Evolutionary conservation across 2,113 vertebrate species (phyloP).

Genomic region (Columba janthina): DNA sequence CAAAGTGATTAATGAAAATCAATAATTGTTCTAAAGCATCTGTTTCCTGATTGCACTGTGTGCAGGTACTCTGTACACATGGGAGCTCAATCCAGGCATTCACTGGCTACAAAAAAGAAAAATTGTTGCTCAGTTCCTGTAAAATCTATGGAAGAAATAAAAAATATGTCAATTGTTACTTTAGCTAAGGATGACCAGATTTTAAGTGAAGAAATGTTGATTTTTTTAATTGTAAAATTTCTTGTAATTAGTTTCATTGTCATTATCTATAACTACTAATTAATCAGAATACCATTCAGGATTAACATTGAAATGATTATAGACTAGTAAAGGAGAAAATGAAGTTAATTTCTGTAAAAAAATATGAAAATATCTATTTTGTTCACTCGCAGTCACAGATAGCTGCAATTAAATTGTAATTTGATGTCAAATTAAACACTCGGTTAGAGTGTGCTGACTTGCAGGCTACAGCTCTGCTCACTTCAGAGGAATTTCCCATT

Average conservation of each 20-base stretch:
- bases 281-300: slow-evolving; percentile 5
- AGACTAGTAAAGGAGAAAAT: slow-evolving; percentile 25
- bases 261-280: slow-evolving; percentile 5
- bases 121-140: not conserved
- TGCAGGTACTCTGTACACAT: not conserved
- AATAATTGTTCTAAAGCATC: not conserved
- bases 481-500: not conserved
- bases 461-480: not conserved
- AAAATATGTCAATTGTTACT: not conserved
- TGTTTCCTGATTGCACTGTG: not conserved
- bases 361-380: not conserved
- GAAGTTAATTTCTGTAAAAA: not conserved
- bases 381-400: not conserved
- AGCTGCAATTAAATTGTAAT: slow-evolving; percentile 44
- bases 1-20: not conserved
- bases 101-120: not conserved
- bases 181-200: not conserved
- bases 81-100: not conserved
- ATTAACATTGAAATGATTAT: not conserved
- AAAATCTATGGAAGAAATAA: not conserved
- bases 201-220: not conserved
- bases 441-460: not conserved
- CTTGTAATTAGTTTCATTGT: slow-evolving; percentile 33
- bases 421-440: slow-evolving; percentile 30
- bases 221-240: not conserved